These are phyloP conservation scores for Amblyopsis rosae DNA, from an alignment of 2,113 vertebrate species.

Conservation along the genomic window DNA sequence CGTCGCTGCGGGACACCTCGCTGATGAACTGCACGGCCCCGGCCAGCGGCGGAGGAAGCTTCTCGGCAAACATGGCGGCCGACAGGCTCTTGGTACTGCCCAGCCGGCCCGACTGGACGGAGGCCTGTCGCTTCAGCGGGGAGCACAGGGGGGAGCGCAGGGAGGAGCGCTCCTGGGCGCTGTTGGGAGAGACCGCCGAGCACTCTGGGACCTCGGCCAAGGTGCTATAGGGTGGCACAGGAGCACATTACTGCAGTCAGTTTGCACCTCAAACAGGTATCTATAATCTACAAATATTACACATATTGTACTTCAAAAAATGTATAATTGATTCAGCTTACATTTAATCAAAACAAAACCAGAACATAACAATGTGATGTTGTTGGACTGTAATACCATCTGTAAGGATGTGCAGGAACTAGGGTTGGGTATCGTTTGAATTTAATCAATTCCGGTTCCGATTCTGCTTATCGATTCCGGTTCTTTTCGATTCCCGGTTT, in stretches of 20 bases:
- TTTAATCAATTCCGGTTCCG: too few relatives aligned
- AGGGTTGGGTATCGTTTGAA: too few relatives aligned
- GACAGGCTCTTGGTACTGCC: slow-evolving; percentile 97
- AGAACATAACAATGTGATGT: too few relatives aligned
- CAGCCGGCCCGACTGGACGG: slow-evolving; percentile 87
- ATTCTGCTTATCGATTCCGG: too few relatives aligned
- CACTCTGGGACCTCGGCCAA: slow-evolving; percentile 77
- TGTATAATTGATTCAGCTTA: too few relatives aligned
- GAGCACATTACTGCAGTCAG: background rate
- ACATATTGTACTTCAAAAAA: too few relatives aligned
- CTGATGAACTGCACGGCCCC: slow-evolving; percentile 93
- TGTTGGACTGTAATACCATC: too few relatives aligned
- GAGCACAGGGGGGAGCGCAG: slow-evolving; percentile 89
- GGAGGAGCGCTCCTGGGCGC: slow-evolving; percentile 79
- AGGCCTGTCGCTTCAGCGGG: slow-evolving; percentile 89
- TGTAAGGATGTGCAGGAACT: too few relatives aligned
- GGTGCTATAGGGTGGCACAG: slow-evolving; percentile 66
- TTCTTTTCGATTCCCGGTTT: too few relatives aligned
- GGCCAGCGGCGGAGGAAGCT: slow-evolving; percentile 76
- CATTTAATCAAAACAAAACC: too few relatives aligned
- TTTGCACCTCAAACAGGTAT: background rate
- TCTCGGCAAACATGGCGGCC: slow-evolving; percentile 89
- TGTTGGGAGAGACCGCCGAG: slow-evolving; percentile 82
- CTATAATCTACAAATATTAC: background rate
- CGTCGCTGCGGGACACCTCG: slow-evolving; percentile 93